Evolutionary conservation across 2,113 vertebrate species (phyloP), one percentile per base, ranked within the genome.

Genomic region (Rhinichthys klamathensis): DNA sequence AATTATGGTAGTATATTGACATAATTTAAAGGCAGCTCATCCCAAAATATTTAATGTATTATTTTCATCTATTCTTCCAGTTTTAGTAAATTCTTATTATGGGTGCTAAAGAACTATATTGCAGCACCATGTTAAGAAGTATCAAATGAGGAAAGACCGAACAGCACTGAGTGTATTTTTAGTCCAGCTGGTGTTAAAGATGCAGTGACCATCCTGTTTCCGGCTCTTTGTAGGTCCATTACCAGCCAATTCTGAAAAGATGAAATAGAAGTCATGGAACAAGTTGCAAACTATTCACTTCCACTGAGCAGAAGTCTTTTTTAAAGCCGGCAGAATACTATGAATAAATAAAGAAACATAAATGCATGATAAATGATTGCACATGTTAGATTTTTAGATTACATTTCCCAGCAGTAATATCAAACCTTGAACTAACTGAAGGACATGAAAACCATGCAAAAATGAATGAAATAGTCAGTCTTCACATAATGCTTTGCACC

Each of bases 361-460:
- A 54, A 6, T 76, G 25, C 16, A 76, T 32, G 15, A 76, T 30
- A 10, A 25, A 76, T 21, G 1, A 76, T 6, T 0, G 0, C 0
- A 6, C 13, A 25, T 9, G 25, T 75, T 32, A 12, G 6, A 51
- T 54, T 54, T 76, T 54, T 25, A 74, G 12, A 74, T 16, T 74
- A 16, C 12, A 25, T 73, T 74, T 49, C n/a, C n/a, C 12, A 46
- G 74, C 8, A 76, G 21, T 54, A 54, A 76, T 27, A 54, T 9
- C 6, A 54, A 32, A 76, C 46, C 74, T 76, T 54, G 49, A 76
- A 46, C 73, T 30, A 76, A 54, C 15, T 54, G 74, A 76, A 54
- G 27, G 27, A 76, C 74, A 32, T 30, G 16, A 76, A 54, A 27
- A 46, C 8, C 18, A 12, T 56, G 2, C 85, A 63, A 78, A 18